These are phyloP conservation scores for Pseudorhombus dupliciocellatus DNA, from an alignment of 2,113 vertebrate genomes.

Conservation along the genomic window DNA sequence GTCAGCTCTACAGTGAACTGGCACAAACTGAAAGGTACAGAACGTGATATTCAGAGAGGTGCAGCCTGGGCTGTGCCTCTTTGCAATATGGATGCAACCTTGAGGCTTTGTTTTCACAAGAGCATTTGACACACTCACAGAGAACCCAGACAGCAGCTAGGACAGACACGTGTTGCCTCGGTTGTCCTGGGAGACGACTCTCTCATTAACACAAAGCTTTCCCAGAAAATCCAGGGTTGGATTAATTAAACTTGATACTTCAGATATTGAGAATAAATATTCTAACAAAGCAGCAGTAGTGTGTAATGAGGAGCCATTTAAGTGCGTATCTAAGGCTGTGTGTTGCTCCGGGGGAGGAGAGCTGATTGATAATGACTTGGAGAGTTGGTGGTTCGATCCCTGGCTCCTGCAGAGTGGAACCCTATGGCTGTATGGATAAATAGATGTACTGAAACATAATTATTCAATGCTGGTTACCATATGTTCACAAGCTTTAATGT, in stretches of 20 bases:
- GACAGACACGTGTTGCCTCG: background rate
- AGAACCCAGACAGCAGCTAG: conserved; percentile 6
- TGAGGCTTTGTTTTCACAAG: background rate
- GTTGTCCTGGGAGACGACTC: background rate
- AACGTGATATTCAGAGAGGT: background rate
- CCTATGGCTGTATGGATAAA: too few species aligned
- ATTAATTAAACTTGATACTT: background rate
- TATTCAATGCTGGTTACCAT: too few species aligned
- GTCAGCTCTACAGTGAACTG: background rate
- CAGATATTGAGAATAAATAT: too few species aligned
- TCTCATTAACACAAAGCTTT: background rate
- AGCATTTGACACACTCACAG: background rate
- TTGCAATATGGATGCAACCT: background rate
- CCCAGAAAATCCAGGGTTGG: background rate
- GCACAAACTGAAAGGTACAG: background rate
- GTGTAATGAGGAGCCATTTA: too few species aligned
- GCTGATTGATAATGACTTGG: too few species aligned
- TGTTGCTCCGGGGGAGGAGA: too few species aligned
- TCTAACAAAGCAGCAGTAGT: too few species aligned
- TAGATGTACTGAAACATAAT: too few species aligned
- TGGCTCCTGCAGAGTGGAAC: too few species aligned
- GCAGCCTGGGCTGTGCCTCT: background rate
- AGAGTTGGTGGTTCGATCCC: too few species aligned
- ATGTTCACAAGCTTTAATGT: too few species aligned
- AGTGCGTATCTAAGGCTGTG: too few species aligned